Base-by-base conservation (phyloP, 2,797 vertebrate species). In the Catostomus latipinnis region DNA sequence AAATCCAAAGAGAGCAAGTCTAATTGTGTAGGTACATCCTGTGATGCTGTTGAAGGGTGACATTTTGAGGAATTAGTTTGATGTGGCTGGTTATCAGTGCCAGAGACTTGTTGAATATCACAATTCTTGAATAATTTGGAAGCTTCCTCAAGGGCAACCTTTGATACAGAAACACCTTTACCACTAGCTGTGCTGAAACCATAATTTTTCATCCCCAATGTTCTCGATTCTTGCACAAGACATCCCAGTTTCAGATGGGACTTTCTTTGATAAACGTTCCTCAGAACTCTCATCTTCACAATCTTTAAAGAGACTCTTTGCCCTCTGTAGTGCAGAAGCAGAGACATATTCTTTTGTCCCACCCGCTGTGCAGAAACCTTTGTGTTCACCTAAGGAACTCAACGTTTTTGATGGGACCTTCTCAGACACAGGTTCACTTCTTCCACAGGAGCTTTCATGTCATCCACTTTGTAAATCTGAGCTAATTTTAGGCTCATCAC, bases 311-410 rank as follows among this genome's bases (percentile, higher is more conserved):
- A 95, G 69, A 9, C 79, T 84, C 57, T 93, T 93, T 57, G 93
- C 94, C 90, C 94, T 96, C 74, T 93, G 78, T 34, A 97, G 87
- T 52, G 95, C 92, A 49, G 84, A 89, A 76, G 93, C 86, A 82
- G 96, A 97, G 81, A 96, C 22, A 0, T 71, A 11, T 6, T 96
- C 90, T 18, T 78, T 86, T 87, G 94, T 96, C 54, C 95, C 95
- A 83, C 93, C 92, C 83, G 95, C 95, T 65, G 94, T 96, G 78
- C 87, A 94, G 88, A 96, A 96, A 14, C 91, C 93, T 81, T 16
- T 2, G 1, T 45, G 12, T 18, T 43, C 50, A 43, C 10, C 34
- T 45, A 18, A 60, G 58, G 68, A 34, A 34, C 34, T 3, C 34
- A 34, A 34, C 2, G 34, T 34, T 34, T 0, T 18, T 46, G 46